A percentile compares a stretch with the other conserved stretches of the same genome.
These are phyloP conservation scores for Pelodiscus sinensis DNA, from an alignment of 2,113 vertebrate species.

Conservation along the genomic window DNA sequence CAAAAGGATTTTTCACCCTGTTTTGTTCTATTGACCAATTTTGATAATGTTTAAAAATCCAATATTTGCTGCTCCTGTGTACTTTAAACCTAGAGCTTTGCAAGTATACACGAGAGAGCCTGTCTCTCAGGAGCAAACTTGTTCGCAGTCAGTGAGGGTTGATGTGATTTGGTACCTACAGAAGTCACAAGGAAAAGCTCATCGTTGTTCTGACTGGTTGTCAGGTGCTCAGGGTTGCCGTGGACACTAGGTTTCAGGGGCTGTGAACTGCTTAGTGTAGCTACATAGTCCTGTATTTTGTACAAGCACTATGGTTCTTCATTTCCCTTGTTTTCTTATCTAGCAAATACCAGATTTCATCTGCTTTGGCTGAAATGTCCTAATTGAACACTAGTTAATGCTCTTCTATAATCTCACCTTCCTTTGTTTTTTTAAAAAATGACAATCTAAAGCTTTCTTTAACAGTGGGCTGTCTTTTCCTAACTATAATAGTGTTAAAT, in stretches of 20 bases:
- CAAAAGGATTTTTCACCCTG: not conserved
- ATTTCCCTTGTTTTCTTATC: not conserved
- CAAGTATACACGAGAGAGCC: not conserved
- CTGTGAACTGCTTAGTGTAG: not conserved
- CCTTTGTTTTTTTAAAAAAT: slow-evolving; percentile 49
- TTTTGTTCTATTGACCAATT: not conserved
- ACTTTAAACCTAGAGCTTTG: slow-evolving; percentile 23
- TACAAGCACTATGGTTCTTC: not conserved
- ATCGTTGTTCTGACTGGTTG: not conserved
- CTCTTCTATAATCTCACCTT: slow-evolving; percentile 35
- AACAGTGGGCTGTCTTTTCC: not conserved
- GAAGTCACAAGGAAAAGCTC: not conserved
- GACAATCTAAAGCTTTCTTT: slow-evolving; percentile 59
- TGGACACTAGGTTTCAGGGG: slow-evolving; percentile 16
- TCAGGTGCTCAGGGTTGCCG: not conserved
- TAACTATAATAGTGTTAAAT: not conserved
- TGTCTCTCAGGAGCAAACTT: not conserved
- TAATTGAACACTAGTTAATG: not conserved
- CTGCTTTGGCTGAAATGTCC: slow-evolving; percentile 25
- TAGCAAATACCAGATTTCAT: not conserved
- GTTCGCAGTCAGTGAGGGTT: not conserved
- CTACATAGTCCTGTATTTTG: too few relatives aligned
- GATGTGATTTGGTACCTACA: slow-evolving; percentile 12
- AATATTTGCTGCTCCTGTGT: not conserved
- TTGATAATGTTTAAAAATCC: not conserved